These are phyloP conservation scores for Lacerta viridis DNA, from an alignment of 2,797 vertebrate species.

Conservation along the genomic window DNA sequence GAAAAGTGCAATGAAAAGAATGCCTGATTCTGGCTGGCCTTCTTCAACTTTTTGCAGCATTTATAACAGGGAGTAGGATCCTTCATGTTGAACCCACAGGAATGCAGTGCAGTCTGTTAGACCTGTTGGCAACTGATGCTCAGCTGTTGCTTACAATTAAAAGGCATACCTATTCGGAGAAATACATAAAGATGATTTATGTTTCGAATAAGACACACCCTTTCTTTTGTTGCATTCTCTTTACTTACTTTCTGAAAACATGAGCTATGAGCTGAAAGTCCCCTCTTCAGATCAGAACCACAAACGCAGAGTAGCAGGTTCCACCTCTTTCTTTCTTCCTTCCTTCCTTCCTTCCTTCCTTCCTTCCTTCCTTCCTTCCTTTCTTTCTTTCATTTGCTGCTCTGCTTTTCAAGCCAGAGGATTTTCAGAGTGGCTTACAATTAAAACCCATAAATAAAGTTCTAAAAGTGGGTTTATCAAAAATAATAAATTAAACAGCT, in stretches of 20 bases:
- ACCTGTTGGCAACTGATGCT: conserved; percentile 29
- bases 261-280: not conserved
- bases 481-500: not conserved
- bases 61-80: not conserved
- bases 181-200: not conserved
- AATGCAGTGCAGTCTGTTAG: conserved; percentile 44
- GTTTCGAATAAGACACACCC: not conserved
- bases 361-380: too few relatives aligned
- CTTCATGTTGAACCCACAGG: conserved; percentile 1
- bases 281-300: not conserved
- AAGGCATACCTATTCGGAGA: not conserved
- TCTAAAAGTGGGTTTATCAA: not conserved
- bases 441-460: not conserved
- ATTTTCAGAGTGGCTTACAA: not conserved
- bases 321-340: too few relatives aligned
- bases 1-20: not conserved
- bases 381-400: not conserved
- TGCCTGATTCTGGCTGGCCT: not conserved
- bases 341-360: too few relatives aligned
- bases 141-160: conserved; percentile 18
- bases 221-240: not conserved
- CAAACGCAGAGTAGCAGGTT: not conserved
- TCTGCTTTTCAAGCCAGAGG: not conserved
- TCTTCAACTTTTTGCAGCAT: not conserved
- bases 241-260: not conserved